Evolutionary conservation across 2,888 invertebrate species (phyloP).

Genomic region (Xylota sylvarum): DNA sequence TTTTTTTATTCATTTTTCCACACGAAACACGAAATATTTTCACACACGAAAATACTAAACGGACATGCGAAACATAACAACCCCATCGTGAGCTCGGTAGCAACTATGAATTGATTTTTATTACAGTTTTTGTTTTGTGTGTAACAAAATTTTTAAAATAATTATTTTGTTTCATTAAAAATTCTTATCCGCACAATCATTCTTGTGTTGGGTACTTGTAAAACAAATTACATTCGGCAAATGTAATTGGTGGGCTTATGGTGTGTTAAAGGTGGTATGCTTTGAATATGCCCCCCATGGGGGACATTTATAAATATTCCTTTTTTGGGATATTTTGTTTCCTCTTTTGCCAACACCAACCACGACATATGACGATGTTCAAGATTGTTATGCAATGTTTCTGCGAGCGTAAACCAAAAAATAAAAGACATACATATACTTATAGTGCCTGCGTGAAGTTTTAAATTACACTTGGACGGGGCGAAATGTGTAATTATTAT

Average conservation of each 20-base stretch:
- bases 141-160: constrained; percentile 2
- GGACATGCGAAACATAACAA: constrained; percentile 21
- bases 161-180: constrained; percentile 35
- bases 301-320: constrained; percentile 56
- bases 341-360: constrained; percentile 29
- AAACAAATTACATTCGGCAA: constrained; percentile 53
- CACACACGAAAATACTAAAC: constrained; percentile 20
- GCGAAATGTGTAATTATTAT: constrained; percentile 76
- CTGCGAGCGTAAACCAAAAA: constrained; percentile 39
- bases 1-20: constrained; percentile 1
- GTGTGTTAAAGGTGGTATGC: constrained; percentile 50
- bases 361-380: constrained; percentile 56
- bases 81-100: constrained; percentile 32
- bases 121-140: background rate
- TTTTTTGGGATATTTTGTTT: constrained; percentile 50
- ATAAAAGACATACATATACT: no score
- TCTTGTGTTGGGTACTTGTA: constrained; percentile 64
- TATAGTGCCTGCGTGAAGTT: constrained; percentile 71
- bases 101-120: constrained; percentile 23
- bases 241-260: constrained; percentile 64
- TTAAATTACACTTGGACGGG: constrained; percentile 74
- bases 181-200: constrained; percentile 48
- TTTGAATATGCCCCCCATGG: constrained; percentile 64
- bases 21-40: constrained; percentile 21
- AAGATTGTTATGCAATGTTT: constrained; percentile 65